Percentiles rank a stretch among this genome's conserved stretches.
Evolutionary conservation across 2,888 invertebrate species (phyloP).

Genomic region (Apodemia duryi): DNA sequence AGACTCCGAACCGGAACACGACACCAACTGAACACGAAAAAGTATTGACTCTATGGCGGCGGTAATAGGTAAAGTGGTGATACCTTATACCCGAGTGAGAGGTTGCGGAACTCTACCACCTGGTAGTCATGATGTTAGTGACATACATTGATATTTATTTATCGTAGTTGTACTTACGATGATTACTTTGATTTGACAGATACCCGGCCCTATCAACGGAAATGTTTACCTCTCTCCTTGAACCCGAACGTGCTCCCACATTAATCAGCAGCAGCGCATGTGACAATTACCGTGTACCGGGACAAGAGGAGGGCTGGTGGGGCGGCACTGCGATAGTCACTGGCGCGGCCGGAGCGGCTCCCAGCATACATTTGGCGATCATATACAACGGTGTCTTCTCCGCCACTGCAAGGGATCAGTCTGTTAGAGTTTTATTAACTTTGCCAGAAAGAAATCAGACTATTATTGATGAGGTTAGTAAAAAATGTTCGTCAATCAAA

Average conservation of each 20-base stretch:
- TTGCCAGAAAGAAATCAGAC: conserved; percentile 85
- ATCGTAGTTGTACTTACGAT: no score
- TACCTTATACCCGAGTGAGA: no score
- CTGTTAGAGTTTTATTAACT: conserved; percentile 84
- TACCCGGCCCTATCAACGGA: conserved; percentile 89
- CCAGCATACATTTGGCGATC: conserved; percentile 88
- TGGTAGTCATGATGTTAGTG: no score
- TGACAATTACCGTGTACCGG: conserved; percentile 66
- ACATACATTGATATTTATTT: no score
- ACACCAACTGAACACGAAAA: no score
- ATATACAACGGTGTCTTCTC: conserved; percentile 90
- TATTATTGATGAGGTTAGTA: conserved; percentile 84
- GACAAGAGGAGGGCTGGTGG: conserved; percentile 85
- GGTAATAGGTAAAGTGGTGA: no score
- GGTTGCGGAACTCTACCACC: no score
- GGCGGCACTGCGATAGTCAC: conserved; percentile 94
- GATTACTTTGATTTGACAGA: conserved; percentile 39
- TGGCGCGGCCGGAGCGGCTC: conserved; percentile 87
- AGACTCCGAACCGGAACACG: no score
- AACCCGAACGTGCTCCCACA: conserved; percentile 83
- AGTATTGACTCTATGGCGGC: no score
- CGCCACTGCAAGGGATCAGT: conserved; percentile 81
- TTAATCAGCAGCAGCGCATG: conserved; percentile 75
- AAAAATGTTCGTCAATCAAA: background rate
- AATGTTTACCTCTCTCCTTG: conserved; percentile 87